phyloP scores from a whole-genome alignment of 2,888 invertebrate genomes.

The Ormyrus thymus region DNA sequence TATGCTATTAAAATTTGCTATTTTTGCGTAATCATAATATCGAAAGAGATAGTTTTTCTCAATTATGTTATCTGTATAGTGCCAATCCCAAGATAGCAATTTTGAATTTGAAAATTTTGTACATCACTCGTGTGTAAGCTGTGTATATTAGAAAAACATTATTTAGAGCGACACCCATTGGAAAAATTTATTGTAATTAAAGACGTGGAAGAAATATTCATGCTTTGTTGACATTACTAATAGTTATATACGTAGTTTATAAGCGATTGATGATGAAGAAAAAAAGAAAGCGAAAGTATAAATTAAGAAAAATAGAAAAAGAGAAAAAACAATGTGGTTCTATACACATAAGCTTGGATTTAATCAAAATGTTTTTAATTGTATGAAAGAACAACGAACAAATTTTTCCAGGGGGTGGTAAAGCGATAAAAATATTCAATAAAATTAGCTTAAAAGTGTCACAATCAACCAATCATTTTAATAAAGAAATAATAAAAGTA shows the following conservation, averaged over 20 bases:
- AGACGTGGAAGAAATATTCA: conserved; percentile 33
- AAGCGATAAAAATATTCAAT: conserved; percentile 1
- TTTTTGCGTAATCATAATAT: conserved; percentile 37
- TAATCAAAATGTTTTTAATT: conserved; percentile 43
- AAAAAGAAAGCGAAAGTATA: conserved; percentile 39
- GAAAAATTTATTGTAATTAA: conserved; percentile 52
- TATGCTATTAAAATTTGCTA: conserved; percentile 39
- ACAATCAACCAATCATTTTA: conserved; percentile 50
- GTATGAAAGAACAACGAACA: conserved; percentile 43
- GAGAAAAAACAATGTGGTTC: background rate
- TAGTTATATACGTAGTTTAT: conserved; percentile 48
- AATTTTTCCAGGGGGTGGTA: conserved; percentile 41
- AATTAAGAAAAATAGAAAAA: conserved; percentile 13
- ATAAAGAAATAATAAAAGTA: conserved; percentile 15
- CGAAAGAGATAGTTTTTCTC: conserved; percentile 20
- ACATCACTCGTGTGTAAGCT: conserved; percentile 42
- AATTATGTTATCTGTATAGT: conserved; percentile 52
- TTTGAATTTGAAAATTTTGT: conserved; percentile 47
- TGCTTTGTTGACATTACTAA: conserved; percentile 51
- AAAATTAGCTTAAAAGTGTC: conserved; percentile 50
- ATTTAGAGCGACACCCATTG: conserved; percentile 43
- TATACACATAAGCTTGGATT: conserved; percentile 15
- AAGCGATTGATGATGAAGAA: conserved; percentile 35
- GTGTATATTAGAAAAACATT: conserved; percentile 48
- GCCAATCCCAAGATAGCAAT: conserved; percentile 47